Conservation (phyloP, 2,113 vertebrate species). For the Catagonus wagneri region DNA sequence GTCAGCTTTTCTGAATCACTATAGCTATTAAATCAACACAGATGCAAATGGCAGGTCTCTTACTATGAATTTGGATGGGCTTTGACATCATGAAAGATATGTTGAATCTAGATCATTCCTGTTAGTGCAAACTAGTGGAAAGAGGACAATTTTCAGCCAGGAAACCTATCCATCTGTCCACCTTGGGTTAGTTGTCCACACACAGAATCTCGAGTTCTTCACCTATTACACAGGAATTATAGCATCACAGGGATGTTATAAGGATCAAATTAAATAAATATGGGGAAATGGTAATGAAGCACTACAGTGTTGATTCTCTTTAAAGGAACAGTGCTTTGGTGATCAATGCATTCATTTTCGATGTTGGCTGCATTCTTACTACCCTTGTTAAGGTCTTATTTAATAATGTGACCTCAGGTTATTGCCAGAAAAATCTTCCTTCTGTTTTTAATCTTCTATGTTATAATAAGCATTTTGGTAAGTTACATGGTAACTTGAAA, state of each 20-base stretch:
- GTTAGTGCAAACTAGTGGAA: neutral
- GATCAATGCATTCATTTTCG: slow-evolving; percentile 49
- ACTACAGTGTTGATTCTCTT: neutral
- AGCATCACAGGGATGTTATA: neutral
- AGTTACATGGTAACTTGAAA: slow-evolving; percentile 38
- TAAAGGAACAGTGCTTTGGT: neutral
- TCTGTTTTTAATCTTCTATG: neutral
- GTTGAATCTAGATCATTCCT: neutral
- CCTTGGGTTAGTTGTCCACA: neutral
- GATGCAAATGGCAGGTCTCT: slow-evolving; percentile 54
- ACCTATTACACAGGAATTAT: neutral
- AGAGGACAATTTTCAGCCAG: neutral
- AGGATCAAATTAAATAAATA: neutral
- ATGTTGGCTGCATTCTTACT: neutral
- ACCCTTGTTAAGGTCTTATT: neutral
- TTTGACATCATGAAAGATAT: slow-evolving; percentile 42
- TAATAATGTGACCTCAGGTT: slow-evolving; percentile 36
- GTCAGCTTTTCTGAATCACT: slow-evolving; percentile 78
- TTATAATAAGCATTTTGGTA: slow-evolving; percentile 35
- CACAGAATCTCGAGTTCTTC: neutral
- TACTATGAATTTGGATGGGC: slow-evolving; percentile 44
- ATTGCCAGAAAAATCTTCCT: slow-evolving; percentile 11
- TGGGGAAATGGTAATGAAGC: neutral
- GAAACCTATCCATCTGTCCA: neutral
- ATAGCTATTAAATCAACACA: slow-evolving; percentile 66